A percentile compares a stretch with the other conserved stretches of the same genome.
Conservation (phyloP, 2,888 invertebrate genomes). For the Brenthis daphne region DNA sequence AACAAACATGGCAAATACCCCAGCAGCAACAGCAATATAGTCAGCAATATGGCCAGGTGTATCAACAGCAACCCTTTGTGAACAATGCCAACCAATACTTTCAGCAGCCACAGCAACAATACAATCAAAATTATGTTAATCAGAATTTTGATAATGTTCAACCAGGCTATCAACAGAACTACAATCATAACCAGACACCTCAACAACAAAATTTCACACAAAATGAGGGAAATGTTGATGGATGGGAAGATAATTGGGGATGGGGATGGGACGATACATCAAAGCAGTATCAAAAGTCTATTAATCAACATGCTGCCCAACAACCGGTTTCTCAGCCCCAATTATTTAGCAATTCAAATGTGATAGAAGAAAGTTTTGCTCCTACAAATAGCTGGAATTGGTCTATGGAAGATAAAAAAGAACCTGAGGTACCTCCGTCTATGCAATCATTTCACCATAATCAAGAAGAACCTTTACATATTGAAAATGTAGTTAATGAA, state of each 20-base stretch:
- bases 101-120: constrained; percentile 55
- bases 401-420: constrained; percentile 78
- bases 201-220: constrained; percentile 54
- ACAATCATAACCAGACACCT: constrained; percentile 57
- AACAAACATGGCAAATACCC: constrained; percentile 67
- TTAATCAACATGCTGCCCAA: constrained; percentile 42
- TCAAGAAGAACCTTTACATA: constrained; percentile 43
- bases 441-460: constrained; percentile 43
- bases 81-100: constrained; percentile 65
- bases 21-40: constrained; percentile 47
- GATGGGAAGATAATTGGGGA: constrained; percentile 79
- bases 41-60: constrained; percentile 71
- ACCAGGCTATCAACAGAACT: constrained; percentile 60
- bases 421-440: constrained; percentile 44
- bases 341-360: constrained; percentile 69
- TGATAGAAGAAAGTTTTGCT: constrained; percentile 83
- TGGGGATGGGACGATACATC: constrained; percentile 84
- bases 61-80: constrained; percentile 60
- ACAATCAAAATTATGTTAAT: constrained; percentile 61
- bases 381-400: constrained; percentile 84
- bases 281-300: constrained; percentile 62
- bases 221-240: constrained; percentile 57
- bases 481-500: constrained; percentile 45
- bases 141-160: constrained; percentile 54
- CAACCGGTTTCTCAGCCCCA: constrained; percentile 42